These are phyloP conservation scores for Eurystomus gularis DNA, from an alignment of 2,113 vertebrate genomes.

Conservation along the genomic window DNA sequence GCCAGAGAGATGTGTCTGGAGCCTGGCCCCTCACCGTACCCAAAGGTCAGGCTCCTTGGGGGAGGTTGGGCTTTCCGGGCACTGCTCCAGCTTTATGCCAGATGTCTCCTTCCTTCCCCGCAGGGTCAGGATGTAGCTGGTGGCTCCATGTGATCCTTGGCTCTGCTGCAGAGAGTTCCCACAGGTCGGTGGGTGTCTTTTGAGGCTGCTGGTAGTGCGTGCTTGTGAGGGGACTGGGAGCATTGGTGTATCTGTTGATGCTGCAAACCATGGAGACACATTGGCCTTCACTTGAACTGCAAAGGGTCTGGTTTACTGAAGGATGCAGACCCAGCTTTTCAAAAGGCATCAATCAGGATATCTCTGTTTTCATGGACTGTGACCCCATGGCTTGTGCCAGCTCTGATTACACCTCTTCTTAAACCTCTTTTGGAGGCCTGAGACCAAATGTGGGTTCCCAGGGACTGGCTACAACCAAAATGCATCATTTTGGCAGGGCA, in stretches of 20 bases:
- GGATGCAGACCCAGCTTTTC: background rate
- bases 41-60: background rate
- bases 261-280: background rate
- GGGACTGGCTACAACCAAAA: fast-evolving
- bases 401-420: background rate
- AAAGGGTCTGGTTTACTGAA: background rate
- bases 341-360: background rate
- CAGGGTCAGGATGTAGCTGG: background rate
- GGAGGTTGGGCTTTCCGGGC: background rate
- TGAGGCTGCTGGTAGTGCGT: background rate
- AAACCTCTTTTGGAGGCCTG: background rate
- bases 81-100: background rate
- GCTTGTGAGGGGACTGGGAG: background rate
- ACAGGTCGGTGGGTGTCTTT: fast-evolving
- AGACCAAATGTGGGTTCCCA: background rate
- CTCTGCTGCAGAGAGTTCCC: background rate
- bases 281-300: background rate
- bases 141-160: background rate
- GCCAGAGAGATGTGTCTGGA: background rate
- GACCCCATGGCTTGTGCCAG: background rate
- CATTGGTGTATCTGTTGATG: background rate
- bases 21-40: fast-evolving
- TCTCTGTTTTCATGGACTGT: background rate
- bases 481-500: background rate
- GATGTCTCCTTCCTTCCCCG: background rate